Conservation (phyloP, 2,888 invertebrate genomes). For the Hemaris fuciformis region DNA sequence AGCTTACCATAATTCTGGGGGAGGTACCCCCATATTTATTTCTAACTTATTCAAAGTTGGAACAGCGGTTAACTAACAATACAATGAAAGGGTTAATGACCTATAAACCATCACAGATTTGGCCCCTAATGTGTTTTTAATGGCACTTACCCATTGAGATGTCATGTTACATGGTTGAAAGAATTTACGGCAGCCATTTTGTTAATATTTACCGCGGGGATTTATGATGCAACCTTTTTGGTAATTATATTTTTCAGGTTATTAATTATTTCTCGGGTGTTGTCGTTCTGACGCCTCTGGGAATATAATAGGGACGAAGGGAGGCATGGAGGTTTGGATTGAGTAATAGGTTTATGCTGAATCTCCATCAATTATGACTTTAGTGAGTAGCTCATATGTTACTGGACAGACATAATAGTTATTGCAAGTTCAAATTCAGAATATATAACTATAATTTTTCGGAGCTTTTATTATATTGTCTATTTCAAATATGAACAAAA, state of each 20-base stretch:
- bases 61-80: conserved; percentile 44
- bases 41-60: conserved; percentile 8
- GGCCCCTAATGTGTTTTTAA: conserved; percentile 74
- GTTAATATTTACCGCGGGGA: not conserved
- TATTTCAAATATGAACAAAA: no score
- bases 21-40: not conserved
- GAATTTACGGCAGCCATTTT: conserved; percentile 48
- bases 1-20: not conserved
- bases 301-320: not conserved
- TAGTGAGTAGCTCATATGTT: no score
- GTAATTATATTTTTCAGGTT: conserved; percentile 2
- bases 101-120: conserved; percentile 62
- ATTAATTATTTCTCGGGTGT: not conserved
- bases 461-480: no score
- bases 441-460: no score
- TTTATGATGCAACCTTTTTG: not conserved
- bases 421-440: no score
- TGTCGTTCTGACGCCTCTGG: not conserved
- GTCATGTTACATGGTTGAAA: conserved; percentile 62
- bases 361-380: no score
- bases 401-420: no score
- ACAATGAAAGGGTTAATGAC: conserved; percentile 61
- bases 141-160: conserved; percentile 72
- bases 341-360: not conserved
- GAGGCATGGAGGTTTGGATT: not conserved